Evolutionary conservation across 23 tunicate species (phyloP).

Genomic region (Trididemnum miniatum): DNA sequence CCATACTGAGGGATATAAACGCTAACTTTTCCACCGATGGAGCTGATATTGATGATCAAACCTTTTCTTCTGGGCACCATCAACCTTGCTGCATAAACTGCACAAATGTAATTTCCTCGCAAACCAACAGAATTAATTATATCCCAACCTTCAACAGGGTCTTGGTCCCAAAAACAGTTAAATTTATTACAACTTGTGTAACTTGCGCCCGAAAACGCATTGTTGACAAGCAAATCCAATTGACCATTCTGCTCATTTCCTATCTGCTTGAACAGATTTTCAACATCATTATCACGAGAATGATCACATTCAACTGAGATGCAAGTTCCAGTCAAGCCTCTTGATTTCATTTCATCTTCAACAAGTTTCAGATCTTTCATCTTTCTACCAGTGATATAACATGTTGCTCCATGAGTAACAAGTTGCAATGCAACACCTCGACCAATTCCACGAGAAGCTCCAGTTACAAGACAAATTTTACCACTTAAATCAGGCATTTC

Average conservation of each 20-base stretch:
- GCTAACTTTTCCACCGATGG: slow-evolving; percentile 46
- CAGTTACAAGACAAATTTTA: slow-evolving; percentile 91
- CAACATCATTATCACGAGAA: slow-evolving; percentile 41
- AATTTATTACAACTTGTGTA: background rate
- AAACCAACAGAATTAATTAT: background rate
- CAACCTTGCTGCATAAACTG: slow-evolving; percentile 62
- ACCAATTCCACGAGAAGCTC: slow-evolving; percentile 96
- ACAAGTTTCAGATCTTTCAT: slow-evolving; percentile 43
- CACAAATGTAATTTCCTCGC: slow-evolving; percentile 56
- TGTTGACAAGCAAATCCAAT: slow-evolving; percentile 81
- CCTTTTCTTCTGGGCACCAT: slow-evolving; percentile 74
- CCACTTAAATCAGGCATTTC: slow-evolving; percentile 63
- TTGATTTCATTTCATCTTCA: slow-evolving; percentile 63
- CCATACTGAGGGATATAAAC: slow-evolving; percentile 55
- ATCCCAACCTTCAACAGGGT: background rate
- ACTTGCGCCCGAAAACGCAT: slow-evolving; percentile 74
- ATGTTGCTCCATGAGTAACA: slow-evolving; percentile 81
- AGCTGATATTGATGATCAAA: slow-evolving; percentile 68
- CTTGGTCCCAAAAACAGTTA: background rate
- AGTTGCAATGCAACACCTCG: slow-evolving; percentile 89
- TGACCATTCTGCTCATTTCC: slow-evolving; percentile 48
- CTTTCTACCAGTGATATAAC: slow-evolving; percentile 93
- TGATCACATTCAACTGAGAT: slow-evolving; percentile 80
- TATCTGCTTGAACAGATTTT: slow-evolving; percentile 47
- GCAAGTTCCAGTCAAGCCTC: slow-evolving; percentile 45